Evolutionary conservation across 2,797 vertebrate species (phyloP).

Genomic region (Picus viridis): DNA sequence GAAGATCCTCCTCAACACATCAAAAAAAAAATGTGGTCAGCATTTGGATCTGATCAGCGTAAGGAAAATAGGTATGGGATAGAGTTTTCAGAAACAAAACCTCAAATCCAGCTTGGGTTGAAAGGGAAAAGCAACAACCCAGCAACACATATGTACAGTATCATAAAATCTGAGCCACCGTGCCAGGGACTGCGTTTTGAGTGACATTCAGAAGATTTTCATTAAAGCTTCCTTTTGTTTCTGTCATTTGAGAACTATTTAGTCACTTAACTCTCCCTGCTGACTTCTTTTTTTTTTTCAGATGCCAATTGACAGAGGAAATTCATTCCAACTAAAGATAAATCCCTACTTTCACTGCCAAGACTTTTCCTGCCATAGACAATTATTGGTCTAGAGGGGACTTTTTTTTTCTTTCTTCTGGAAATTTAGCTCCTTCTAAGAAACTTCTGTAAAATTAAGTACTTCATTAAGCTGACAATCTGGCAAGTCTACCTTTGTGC

Average conservation of each 20-base stretch:
- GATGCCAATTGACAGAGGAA: slow-evolving; percentile 67
- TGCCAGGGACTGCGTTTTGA: slow-evolving; percentile 51
- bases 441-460: slow-evolving; percentile 54
- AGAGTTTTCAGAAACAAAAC: slow-evolving; percentile 22
- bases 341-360: slow-evolving; percentile 62
- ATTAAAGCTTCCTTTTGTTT: slow-evolving; percentile 73
- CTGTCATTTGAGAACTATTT: slow-evolving; percentile 70
- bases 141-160: slow-evolving; percentile 7
- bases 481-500: slow-evolving; percentile 38
- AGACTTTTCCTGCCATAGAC: slow-evolving; percentile 61
- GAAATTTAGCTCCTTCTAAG: slow-evolving; percentile 62
- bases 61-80: slow-evolving; percentile 14
- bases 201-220: slow-evolving; percentile 67
- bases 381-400: slow-evolving; percentile 64
- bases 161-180: slow-evolving; percentile 51
- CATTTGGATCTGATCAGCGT: slow-evolving; percentile 41
- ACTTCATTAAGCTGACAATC: slow-evolving; percentile 65
- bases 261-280: slow-evolving; percentile 56
- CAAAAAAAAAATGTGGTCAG: neutral
- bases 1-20: slow-evolving; percentile 34
- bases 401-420: slow-evolving; percentile 47
- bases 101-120: neutral
- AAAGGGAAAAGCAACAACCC: neutral
- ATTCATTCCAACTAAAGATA: slow-evolving; percentile 64
- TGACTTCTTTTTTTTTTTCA: slow-evolving; percentile 60